phyloP scores from a whole-genome alignment of 1,140 invertebrate species.

The Conus ventricosus region DNA sequence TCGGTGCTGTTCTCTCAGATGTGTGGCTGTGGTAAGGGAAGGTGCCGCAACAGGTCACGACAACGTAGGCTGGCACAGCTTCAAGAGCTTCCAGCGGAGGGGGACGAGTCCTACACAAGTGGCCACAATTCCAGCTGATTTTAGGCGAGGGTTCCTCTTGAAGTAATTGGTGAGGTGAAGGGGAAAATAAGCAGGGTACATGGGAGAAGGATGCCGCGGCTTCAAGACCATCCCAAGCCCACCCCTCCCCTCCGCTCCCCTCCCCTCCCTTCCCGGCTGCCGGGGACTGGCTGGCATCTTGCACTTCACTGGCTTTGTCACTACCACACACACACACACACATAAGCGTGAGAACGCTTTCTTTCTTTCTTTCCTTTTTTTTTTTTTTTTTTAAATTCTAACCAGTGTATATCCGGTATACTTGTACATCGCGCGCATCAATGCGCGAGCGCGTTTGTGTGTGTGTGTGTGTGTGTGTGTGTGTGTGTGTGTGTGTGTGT shows the following conservation, averaged over 20 bases:
- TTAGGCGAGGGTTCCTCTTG: neutral
- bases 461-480: constrained; percentile 23
- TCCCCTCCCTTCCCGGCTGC: too few species aligned
- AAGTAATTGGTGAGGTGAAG: neutral
- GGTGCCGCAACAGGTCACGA: neutral
- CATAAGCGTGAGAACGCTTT: neutral
- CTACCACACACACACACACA: neutral
- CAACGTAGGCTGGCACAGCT: neutral
- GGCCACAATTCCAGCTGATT: neutral
- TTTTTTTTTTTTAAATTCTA: neutral
- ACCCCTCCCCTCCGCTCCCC: neutral
- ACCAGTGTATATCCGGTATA: neutral
- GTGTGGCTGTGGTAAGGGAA: neutral
- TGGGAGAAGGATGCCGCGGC: constrained; percentile 1
- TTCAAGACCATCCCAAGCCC: neutral
- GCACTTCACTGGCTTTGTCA: neutral
- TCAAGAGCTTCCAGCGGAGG: neutral
- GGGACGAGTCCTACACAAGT: neutral
- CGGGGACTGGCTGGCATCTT: too few species aligned
- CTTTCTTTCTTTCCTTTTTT: neutral
- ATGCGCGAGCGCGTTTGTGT: neutral
- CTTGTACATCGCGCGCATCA: too few species aligned
- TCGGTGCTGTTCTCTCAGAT: neutral
- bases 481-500: neutral
- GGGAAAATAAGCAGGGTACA: neutral